Base-by-base conservation (phyloP, 2,888 invertebrate species). In the Himalopsyche tibetana region DNA sequence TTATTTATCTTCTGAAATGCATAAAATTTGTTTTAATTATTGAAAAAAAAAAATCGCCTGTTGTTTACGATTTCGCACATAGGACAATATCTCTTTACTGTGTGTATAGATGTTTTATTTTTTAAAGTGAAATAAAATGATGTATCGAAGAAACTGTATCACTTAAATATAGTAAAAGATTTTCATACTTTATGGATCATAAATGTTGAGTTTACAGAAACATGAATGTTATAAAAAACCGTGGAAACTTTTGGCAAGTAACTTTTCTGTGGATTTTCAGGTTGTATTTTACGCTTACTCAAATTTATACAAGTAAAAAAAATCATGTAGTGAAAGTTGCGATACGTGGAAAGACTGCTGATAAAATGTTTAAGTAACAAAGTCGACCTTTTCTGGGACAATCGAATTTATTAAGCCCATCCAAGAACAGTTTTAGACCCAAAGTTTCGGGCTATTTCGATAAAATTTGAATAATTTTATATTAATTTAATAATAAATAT, bases 221-320 rank as follows among this genome's bases (percentile, higher is more conserved):
- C 51, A 51, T 51, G 15, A 51, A 51, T 51, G 51, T 15, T 51
- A 51, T 51, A 51, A 51, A 45, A 51, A 51, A 51, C 51, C 4
- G 51, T 51, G 15, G 63, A 74, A 36, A 74, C 74, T 74, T 74
- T 45, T 36, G 5, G n/a, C 19, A 12, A 36, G 74, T 12, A 74
- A 74, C 74, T 74, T 74, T 36, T 36, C 36, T 36, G 36, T 38
- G 74, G 74, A 74, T 74, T 74, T 63, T 74, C 74, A 74, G 36
- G 74, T 36, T 74, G 74, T 74, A 36, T 74, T 74, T 74, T 63
- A 19, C 63, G 63, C 63, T 63, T 63, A 63, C 63, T 38, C 38
- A 74, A 74, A 74, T 74, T 74, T 74, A 74, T 74, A 74, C 51
- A 15, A 51, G 51, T 36, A 74, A 74, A 74, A 74, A 63, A 74